A percentile compares a stretch with the other conserved stretches of the same genome.
These are phyloP conservation scores for Masnerella sp. DNA, from an alignment of 2,888 invertebrate genomes.

Conservation along the genomic window DNA sequence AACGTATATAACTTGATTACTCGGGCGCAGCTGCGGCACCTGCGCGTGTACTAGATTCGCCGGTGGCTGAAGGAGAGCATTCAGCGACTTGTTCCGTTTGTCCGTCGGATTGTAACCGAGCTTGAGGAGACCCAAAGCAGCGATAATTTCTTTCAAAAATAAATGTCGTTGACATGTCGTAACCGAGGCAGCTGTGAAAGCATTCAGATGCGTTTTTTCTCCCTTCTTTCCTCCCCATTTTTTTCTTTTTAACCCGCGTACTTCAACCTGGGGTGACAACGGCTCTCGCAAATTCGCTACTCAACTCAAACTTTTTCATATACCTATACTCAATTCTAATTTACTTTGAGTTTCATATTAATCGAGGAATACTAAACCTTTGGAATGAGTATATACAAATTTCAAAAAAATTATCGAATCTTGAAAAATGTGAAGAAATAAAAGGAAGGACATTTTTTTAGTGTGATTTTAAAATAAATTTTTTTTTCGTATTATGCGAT, in stretches of 20 bases:
- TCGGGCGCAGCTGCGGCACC: constrained; percentile 60
- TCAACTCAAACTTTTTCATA: no score
- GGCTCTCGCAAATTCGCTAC: constrained; percentile 29
- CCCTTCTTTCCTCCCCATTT: neutral
- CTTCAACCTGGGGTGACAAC: constrained; percentile 22
- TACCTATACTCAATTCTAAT: no score
- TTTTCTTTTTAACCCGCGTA: constrained; percentile 27
- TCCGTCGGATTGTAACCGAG: constrained; percentile 54
- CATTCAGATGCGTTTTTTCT: constrained; percentile 41
- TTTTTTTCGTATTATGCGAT: no score
- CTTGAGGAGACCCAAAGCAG: constrained; percentile 49
- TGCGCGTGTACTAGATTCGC: constrained; percentile 60
- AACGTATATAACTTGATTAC: constrained; percentile 59
- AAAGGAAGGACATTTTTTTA: no score
- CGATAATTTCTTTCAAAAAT: constrained; percentile 59
- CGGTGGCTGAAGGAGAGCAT: constrained; percentile 60
- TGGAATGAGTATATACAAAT: no score
- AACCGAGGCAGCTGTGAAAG: constrained; percentile 55
- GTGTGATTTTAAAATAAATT: no score
- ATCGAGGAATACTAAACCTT: no score
- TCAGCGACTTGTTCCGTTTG: constrained; percentile 58
- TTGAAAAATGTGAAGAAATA: no score
- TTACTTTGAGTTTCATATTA: no score
- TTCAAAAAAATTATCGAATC: no score
- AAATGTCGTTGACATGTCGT: constrained; percentile 50